These are phyloP conservation scores for Dorcus hopei DNA, from an alignment of 2,888 invertebrate species.

Conservation along the genomic window DNA sequence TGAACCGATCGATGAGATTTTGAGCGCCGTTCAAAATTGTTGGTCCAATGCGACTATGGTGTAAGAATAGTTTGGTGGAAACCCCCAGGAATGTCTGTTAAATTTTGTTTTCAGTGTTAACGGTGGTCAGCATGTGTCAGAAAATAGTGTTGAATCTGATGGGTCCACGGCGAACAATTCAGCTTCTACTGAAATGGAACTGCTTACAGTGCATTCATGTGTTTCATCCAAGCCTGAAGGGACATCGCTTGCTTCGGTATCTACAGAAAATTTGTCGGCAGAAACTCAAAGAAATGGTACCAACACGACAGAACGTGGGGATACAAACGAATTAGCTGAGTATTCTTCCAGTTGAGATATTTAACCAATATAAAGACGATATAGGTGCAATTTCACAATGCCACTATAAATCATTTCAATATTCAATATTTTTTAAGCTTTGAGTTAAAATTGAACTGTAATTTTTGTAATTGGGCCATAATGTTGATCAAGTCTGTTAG, in stretches of 20 bases:
- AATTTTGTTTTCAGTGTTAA: not conserved
- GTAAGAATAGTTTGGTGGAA: conserved; percentile 4
- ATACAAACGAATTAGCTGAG: conserved; percentile 24
- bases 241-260: conserved; percentile 33
- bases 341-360: conserved; percentile 1
- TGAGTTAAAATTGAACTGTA: too few species aligned
- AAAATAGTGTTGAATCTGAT: not conserved
- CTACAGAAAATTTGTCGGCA: conserved; percentile 35
- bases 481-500: too few species aligned
- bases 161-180: not conserved
- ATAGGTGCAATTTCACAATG: too few species aligned
- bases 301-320: conserved; percentile 22
- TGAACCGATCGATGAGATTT: conserved; percentile 40
- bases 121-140: conserved; percentile 1
- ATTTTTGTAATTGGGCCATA: too few species aligned
- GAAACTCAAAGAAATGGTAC: conserved; percentile 25
- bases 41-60: conserved; percentile 31
- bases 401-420: too few species aligned
- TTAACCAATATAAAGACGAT: too few species aligned
- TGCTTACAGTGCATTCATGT: conserved; percentile 28
- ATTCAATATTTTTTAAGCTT: too few species aligned
- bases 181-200: conserved; percentile 15
- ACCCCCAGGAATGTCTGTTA: not conserved
- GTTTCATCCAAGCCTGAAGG: conserved; percentile 36
- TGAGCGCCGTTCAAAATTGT: conserved; percentile 41